Conservation (phyloP, 2,113 vertebrate species). For the Setophaga coronata region DNA sequence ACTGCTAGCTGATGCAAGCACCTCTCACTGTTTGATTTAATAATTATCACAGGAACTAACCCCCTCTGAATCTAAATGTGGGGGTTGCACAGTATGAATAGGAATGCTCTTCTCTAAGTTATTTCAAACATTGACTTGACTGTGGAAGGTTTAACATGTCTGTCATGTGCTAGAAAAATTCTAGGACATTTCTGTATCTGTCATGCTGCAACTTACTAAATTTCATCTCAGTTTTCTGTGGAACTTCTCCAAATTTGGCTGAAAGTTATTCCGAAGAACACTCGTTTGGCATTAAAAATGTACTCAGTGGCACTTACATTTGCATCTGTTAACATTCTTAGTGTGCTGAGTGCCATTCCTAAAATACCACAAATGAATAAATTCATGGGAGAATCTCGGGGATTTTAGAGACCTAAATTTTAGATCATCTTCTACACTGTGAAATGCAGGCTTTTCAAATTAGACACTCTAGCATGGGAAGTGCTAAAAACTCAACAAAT, state of each 20-base stretch:
- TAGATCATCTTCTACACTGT: background rate
- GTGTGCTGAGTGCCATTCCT: background rate
- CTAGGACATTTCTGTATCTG: background rate
- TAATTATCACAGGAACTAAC: background rate
- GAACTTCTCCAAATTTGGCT: background rate
- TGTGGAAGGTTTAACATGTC: background rate
- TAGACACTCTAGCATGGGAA: background rate
- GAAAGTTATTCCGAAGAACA: background rate
- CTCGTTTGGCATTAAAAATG: background rate
- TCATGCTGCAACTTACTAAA: background rate
- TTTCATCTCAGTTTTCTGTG: slow-evolving; percentile 13
- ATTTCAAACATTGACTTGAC: background rate
- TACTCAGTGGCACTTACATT: slow-evolving; percentile 1
- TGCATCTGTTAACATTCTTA: slow-evolving; percentile 16
- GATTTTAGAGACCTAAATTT: slow-evolving; percentile 8
- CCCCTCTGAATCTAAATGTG: background rate
- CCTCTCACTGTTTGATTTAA: background rate
- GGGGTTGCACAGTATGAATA: background rate
- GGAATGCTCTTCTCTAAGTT: background rate
- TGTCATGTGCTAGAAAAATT: slow-evolving; percentile 1
- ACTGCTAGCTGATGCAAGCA: background rate
- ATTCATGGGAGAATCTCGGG: background rate
- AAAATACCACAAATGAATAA: slow-evolving; percentile 18
- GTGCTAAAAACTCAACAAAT: background rate
- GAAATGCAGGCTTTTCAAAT: background rate